Evolutionary conservation across 2,888 invertebrate species (phyloP).

Genomic region (Caenorhabditis afra): DNA sequence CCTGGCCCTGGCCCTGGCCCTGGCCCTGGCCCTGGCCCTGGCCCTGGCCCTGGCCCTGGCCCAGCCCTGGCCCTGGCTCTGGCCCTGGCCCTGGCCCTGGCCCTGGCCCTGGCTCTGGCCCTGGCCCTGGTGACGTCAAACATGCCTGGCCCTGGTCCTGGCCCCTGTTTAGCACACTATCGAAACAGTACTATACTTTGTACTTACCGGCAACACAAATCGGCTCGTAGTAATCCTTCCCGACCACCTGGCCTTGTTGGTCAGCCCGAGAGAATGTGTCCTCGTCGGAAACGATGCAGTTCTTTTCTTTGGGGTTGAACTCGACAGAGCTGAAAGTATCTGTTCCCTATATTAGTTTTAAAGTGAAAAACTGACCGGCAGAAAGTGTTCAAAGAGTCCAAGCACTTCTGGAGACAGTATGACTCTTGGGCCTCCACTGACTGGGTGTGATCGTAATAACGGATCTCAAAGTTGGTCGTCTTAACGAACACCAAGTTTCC

Average conservation of each 20-base stretch:
- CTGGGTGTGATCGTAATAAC: slow-evolving; percentile 80
- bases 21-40: too few relatives aligned
- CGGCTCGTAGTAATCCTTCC: slow-evolving; percentile 81
- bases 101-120: too few relatives aligned
- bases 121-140: too few relatives aligned
- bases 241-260: slow-evolving; percentile 79
- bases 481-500: slow-evolving; percentile 81
- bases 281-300: slow-evolving; percentile 81
- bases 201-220: slow-evolving; percentile 80
- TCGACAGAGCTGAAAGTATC: slow-evolving; percentile 77
- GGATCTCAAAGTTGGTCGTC: slow-evolving; percentile 80
- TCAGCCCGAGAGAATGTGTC: slow-evolving; percentile 81
- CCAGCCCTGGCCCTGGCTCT: too few relatives aligned
- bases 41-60: too few relatives aligned
- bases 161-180: too few relatives aligned
- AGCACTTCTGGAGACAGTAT: slow-evolving; percentile 80
- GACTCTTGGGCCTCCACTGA: slow-evolving; percentile 80
- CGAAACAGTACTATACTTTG: background rate
- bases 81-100: too few relatives aligned
- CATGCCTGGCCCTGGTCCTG: too few relatives aligned
- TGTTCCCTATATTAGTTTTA: too few relatives aligned
- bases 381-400: slow-evolving; percentile 81
- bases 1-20: too few relatives aligned
- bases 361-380: slow-evolving; percentile 72
- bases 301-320: slow-evolving; percentile 79